Conservation (phyloP, 2,888 invertebrate genomes). For the Tanytarsus gracilentus region DNA sequence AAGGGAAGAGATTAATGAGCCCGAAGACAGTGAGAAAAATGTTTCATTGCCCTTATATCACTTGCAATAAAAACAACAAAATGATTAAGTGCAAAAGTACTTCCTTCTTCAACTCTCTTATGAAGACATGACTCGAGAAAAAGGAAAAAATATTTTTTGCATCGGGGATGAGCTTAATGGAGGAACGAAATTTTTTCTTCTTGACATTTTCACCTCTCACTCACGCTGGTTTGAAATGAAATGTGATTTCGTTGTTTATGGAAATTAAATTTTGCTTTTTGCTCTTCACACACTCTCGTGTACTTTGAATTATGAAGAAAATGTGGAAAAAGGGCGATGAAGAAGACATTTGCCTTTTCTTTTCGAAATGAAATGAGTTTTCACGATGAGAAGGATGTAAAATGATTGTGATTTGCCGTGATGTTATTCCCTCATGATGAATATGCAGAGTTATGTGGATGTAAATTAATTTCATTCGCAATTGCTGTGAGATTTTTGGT, state of each 20-base stretch:
- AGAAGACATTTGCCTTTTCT: too few species aligned
- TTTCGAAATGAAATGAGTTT: constrained; percentile 2
- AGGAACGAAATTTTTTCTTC: neutral
- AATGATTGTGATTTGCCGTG: constrained; percentile 8
- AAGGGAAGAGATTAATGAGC: constrained; percentile 27
- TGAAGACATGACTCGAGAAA: too few species aligned
- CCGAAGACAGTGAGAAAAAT: constrained; percentile 28
- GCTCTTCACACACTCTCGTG: neutral
- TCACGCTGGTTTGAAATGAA: neutral
- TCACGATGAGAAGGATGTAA: neutral
- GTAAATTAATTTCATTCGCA: too few species aligned
- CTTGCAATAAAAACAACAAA: constrained; percentile 28
- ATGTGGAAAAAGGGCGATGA: too few species aligned
- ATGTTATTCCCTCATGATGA: constrained; percentile 1
- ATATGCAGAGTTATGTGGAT: too few species aligned
- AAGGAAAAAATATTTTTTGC: too few species aligned
- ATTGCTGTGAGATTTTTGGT: too few species aligned
- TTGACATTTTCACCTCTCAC: constrained; percentile 7
- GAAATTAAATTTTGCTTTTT: constrained; percentile 3
- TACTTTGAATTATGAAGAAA: neutral
- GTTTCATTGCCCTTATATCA: constrained; percentile 29
- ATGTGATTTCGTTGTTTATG: constrained; percentile 14
- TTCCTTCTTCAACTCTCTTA: constrained; percentile 8
- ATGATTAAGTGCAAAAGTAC: constrained; percentile 28
- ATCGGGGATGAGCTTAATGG: neutral